Conservation (phyloP, 2,888 invertebrate genomes). For the Muschampia plurimacula region DNA sequence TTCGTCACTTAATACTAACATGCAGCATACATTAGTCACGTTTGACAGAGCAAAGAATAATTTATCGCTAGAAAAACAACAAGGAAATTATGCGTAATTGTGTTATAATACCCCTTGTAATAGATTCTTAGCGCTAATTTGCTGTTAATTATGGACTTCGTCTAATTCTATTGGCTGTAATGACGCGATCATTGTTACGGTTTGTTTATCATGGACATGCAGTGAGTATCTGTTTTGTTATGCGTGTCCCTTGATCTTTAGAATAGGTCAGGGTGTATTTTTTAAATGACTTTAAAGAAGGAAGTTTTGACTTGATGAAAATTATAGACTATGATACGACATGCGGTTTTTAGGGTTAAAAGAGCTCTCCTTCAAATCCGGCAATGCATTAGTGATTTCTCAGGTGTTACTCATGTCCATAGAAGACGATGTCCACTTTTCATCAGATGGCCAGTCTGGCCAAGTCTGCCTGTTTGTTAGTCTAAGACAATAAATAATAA, state of each 20-base stretch:
- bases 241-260: neutral
- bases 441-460: too few species aligned
- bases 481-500: too few species aligned
- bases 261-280: neutral
- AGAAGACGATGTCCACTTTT: too few species aligned
- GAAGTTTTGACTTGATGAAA: too few species aligned
- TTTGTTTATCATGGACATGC: conserved; percentile 48
- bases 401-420: too few species aligned
- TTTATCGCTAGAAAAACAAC: conserved; percentile 60
- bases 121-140: conserved; percentile 65
- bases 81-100: conserved; percentile 63
- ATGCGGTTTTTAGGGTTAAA: too few species aligned
- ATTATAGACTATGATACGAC: too few species aligned
- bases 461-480: too few species aligned
- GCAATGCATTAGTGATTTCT: too few species aligned
- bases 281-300: neutral
- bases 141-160: conserved; percentile 58
- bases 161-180: conserved; percentile 58
- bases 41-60: conserved; percentile 46
- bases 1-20: conserved; percentile 29
- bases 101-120: conserved; percentile 63
- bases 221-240: conserved; percentile 9
- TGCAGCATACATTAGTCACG: conserved; percentile 27
- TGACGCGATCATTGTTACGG: conserved; percentile 53
- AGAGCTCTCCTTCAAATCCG: too few species aligned